Percentiles rank a stretch among this genome's conserved stretches.
These are phyloP conservation scores for Crotalus adamanteus DNA, from an alignment of 2,797 vertebrate species.

Conservation along the genomic window DNA sequence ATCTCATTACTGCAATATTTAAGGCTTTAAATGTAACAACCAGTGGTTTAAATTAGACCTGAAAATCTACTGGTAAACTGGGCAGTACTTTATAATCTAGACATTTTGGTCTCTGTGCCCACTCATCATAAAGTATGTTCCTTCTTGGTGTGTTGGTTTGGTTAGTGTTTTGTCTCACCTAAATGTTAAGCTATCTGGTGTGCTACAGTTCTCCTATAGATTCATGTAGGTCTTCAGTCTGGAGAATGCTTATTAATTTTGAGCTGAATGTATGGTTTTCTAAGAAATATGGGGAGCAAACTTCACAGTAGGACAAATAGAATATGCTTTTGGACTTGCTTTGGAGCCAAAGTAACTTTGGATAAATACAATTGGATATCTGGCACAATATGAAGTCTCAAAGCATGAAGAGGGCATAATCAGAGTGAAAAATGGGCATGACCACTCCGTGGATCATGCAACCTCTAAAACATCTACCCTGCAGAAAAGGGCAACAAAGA, in stretches of 20 bases:
- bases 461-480: not conserved
- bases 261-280: not conserved
- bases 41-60: not conserved
- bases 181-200: not conserved
- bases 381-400: not conserved
- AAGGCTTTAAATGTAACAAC: not conserved
- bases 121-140: not conserved
- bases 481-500: not conserved
- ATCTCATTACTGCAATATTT: not conserved
- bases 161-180: constrained; percentile 34
- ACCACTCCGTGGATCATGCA: not conserved
- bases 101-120: not conserved
- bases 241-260: not conserved
- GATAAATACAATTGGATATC: not conserved
- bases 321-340: not conserved
- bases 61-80: not conserved
- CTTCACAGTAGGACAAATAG: not conserved
- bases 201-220: constrained; percentile 4
- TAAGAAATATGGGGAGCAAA: not conserved
- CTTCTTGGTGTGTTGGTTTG: constrained; percentile 14
- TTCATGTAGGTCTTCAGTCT: not conserved
- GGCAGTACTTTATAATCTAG: not conserved
- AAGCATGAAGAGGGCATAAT: not conserved
- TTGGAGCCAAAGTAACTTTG: not conserved
- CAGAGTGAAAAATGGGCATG: not conserved